A percentile compares a stretch with the other conserved stretches of the same genome.
Evolutionary conservation across 2,888 invertebrate species (phyloP).

Genomic region (Lucinisca nassula): DNA sequence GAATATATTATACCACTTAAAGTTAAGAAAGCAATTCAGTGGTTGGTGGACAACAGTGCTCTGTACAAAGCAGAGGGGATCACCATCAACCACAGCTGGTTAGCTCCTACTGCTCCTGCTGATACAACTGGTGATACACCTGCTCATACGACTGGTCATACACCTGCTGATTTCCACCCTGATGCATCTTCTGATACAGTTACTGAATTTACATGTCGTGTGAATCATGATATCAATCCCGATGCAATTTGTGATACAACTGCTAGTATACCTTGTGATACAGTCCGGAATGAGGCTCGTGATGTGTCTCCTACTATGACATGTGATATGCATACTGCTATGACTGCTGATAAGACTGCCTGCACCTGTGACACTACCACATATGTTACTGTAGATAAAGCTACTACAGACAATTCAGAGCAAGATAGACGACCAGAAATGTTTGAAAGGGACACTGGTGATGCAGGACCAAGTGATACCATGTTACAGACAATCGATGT

Average conservation of each 20-base stretch:
- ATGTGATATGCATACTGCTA: too few relatives aligned
- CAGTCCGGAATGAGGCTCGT: neutral
- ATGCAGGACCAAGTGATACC: neutral
- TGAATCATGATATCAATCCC: neutral
- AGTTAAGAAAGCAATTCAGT: neutral
- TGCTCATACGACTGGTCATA: too few relatives aligned
- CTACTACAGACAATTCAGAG: neutral
- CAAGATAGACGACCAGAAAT: too few relatives aligned
- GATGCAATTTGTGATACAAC: neutral
- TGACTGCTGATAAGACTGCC: neutral
- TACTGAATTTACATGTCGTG: too few relatives aligned
- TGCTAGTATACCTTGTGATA: too few relatives aligned
- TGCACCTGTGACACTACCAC: neutral
- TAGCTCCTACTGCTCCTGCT: neutral
- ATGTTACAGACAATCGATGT: slow-evolving; percentile 31
- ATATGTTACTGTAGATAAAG: neutral
- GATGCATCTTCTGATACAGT: neutral
- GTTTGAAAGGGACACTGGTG: neutral
- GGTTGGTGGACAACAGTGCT: neutral
- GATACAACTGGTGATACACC: neutral
- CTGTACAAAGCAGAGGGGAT: neutral
- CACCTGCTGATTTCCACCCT: neutral
- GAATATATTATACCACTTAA: neutral
- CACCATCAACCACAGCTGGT: neutral
- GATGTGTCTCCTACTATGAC: too few relatives aligned